These are phyloP conservation scores for Paramuricea clavata DNA, from an alignment of 92 coral and sea anemone species.

Conservation along the genomic window DNA sequence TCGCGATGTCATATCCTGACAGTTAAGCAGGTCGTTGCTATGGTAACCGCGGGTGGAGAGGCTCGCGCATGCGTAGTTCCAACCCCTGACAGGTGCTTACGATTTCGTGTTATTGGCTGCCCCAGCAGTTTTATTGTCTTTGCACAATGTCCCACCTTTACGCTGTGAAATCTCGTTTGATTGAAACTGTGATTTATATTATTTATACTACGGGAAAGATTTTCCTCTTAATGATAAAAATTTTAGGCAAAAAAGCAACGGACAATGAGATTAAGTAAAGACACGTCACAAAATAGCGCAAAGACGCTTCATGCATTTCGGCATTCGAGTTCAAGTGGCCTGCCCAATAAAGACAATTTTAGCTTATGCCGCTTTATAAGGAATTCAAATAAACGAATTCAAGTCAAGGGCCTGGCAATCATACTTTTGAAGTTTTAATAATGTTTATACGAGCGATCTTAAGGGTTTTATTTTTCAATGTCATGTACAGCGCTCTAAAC, in stretches of 20 bases:
- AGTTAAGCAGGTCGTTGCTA: constrained; percentile 43
- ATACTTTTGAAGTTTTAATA: constrained; percentile 4
- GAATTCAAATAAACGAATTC: constrained; percentile 12
- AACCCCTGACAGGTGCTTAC: constrained; percentile 30
- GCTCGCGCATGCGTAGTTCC: constrained; percentile 20
- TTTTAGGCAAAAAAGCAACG: background rate
- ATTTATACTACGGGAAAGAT: background rate
- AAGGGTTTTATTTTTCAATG: constrained; percentile 25
- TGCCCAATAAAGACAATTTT: constrained; percentile 4
- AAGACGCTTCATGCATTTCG: background rate
- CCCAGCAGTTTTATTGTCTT: constrained; percentile 19
- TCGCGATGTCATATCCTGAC: constrained; percentile 34
- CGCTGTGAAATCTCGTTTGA: constrained; percentile 33
- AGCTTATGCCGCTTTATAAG: background rate
- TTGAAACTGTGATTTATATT: constrained; percentile 44
- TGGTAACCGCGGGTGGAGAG: constrained; percentile 44
- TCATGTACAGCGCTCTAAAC: background rate
- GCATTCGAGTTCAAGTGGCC: background rate
- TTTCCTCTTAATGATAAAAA: background rate
- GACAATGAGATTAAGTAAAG: background rate
- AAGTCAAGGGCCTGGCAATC: constrained; percentile 6
- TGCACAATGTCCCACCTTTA: constrained; percentile 20
- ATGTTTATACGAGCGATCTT: background rate
- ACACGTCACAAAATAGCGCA: background rate
- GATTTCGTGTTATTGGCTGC: constrained; percentile 46